Conservation (phyloP, 2,888 invertebrate species). For the Aplocera efformata region DNA sequence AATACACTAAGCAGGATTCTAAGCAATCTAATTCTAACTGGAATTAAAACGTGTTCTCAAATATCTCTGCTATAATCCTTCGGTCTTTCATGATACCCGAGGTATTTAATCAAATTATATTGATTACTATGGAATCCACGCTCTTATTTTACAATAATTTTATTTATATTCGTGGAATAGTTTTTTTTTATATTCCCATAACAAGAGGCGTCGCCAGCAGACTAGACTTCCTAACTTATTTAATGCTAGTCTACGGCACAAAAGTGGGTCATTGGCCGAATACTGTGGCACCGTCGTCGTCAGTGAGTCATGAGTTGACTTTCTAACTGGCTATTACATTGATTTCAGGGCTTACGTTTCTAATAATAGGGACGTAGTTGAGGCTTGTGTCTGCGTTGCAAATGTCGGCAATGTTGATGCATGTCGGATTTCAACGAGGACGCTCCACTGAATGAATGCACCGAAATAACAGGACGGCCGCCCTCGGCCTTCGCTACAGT, state of each 20-base stretch:
- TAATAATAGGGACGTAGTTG: conserved; percentile 21
- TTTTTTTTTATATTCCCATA: conserved; percentile 4
- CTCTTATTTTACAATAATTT: background rate
- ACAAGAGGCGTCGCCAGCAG: conserved; percentile 5
- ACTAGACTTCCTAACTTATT: conserved; percentile 23
- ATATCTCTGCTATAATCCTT: too few relatives aligned
- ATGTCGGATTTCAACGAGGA: conserved; percentile 48
- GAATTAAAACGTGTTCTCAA: too few relatives aligned
- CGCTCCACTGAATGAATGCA: conserved; percentile 62
- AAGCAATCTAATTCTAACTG: too few relatives aligned
- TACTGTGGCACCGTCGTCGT: conserved; percentile 46
- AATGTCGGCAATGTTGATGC: conserved; percentile 41
- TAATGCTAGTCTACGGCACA: conserved; percentile 42
- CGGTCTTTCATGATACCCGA: too few relatives aligned
- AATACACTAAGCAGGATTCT: too few relatives aligned
- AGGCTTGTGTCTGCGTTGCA: conserved; percentile 20
- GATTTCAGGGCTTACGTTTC: conserved; percentile 35
- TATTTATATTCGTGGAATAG: conserved; percentile 3
- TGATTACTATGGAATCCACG: too few relatives aligned
- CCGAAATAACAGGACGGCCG: conserved; percentile 56
- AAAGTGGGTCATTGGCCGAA: conserved; percentile 75
- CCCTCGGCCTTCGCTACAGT: conserved; percentile 59
- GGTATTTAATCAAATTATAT: too few relatives aligned
- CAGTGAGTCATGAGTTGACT: conserved; percentile 63
- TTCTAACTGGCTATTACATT: conserved; percentile 48